Evolutionary conservation across 2,113 vertebrate genomes (phyloP), one percentile per base, ranked within the genome.

Genomic region (Lucifuga dentata): DNA sequence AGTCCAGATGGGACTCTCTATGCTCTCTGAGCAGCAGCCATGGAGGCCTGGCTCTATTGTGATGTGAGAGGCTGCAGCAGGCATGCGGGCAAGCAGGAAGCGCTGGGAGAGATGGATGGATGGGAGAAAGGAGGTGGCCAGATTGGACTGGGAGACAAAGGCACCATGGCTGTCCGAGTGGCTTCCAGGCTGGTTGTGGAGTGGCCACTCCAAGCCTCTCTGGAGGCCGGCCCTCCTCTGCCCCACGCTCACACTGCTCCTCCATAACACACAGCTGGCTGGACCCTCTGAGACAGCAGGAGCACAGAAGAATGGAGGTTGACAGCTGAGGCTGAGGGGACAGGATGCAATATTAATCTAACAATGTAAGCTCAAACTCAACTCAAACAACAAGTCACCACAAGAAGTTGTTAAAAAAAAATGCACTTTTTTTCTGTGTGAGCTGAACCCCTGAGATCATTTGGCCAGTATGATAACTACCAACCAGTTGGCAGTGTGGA

Each of bases 111-210:
- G 57, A 64, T 58, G 49, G 62, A 59, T 78, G 67, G 65, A 61
- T 70, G 77, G 53, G 50, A 50, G 62, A 59, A 66, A 83, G 52
- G 76, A 73, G 80, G 65, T 68, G 67, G 82, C 78, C 85, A 89
- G 83, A 87, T 88, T 88, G 87, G 88, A 84, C 69, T 3, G 53
- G 52, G 55, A 81, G 79, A 90, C 90, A 90, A 89, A 88, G 75
- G 68, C 79, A 62, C 68, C 57, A 20, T 39, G 53, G 81, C 61
- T 73, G 83, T 61, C 73, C 36, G 57, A 75, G 56, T 79, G 75
- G 51, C 73, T 81, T 76, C 73, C 71, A 78, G 85, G 73, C 78
- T 81, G 83, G 72, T 77, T 8, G 29, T 83, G 70, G 65, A 76
- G 84, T 84, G 80, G 75, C 73, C 84, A 76, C 81, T 86, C 77